Conservation (phyloP, 2,113 vertebrate genomes). For the Leucoraja erinaceus region DNA sequence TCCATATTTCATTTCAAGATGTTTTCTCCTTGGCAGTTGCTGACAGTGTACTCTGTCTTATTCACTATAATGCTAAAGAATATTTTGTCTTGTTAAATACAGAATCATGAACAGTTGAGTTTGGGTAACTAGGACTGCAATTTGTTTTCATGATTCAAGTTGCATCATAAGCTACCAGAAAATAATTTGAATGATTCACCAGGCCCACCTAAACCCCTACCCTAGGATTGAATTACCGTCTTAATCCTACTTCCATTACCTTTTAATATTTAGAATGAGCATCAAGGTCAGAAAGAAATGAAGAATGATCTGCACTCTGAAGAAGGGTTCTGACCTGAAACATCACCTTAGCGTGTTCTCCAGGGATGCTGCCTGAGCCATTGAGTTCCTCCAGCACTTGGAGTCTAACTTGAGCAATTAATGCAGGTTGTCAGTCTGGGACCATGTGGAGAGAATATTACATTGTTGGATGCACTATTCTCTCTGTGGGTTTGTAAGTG, state of each 20-base stretch:
- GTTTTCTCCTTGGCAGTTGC: neutral
- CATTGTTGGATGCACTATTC: too few species aligned
- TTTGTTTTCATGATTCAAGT: neutral
- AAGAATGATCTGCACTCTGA: neutral
- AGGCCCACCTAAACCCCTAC: neutral
- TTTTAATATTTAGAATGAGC: neutral
- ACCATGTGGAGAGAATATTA: too few species aligned
- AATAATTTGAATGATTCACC: neutral
- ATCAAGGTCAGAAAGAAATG: neutral
- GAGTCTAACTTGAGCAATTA: too few species aligned
- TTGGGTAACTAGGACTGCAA: neutral
- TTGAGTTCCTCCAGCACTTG: too few species aligned
- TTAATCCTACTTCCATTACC: neutral
- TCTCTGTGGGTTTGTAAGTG: too few species aligned
- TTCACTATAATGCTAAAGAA: too few species aligned
- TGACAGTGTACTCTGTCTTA: neutral
- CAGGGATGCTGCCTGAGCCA: too few species aligned
- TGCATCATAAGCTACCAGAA: neutral
- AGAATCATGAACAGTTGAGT: neutral
- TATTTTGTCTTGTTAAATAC: neutral
- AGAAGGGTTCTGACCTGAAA: too few species aligned
- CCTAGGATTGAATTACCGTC: neutral
- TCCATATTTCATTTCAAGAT: neutral
- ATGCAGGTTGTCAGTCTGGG: too few species aligned
- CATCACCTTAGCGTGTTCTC: too few species aligned